phyloP scores from a whole-genome alignment of 2,888 invertebrate species.

The Chrysina gloriosa region DNA sequence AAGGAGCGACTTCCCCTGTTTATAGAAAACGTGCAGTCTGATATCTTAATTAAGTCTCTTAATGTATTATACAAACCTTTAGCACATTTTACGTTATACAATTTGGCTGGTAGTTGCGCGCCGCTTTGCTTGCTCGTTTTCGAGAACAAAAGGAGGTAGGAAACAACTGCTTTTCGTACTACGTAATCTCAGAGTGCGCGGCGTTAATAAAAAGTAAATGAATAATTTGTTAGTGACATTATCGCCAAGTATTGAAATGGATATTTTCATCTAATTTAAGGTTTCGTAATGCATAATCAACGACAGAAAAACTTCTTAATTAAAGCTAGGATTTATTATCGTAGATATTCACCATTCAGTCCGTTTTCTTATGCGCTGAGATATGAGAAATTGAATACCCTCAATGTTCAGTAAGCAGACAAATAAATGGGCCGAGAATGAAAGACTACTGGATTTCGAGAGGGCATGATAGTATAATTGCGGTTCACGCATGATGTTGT shows the following conservation, averaged over 20 bases:
- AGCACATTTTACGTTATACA: slow-evolving; percentile 22
- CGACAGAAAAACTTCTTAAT: neutral
- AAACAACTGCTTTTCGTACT: slow-evolving; percentile 9
- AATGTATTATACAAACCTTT: slow-evolving; percentile 44
- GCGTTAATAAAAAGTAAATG: neutral
- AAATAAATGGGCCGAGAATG: slow-evolving; percentile 1
- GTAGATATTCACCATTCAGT: neutral
- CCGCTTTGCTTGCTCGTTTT: slow-evolving; percentile 4
- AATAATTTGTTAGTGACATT: neutral
- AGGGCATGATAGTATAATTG: neutral
- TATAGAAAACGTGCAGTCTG: slow-evolving; percentile 54
- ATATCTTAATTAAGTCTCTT: slow-evolving; percentile 55
- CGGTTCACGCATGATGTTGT: neutral
- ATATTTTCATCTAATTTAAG: neutral
- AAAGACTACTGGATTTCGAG: neutral
- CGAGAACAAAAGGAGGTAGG: slow-evolving; percentile 5
- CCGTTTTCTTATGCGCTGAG: neutral
- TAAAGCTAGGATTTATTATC: neutral
- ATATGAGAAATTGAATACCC: neutral
- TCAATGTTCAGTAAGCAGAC: neutral
- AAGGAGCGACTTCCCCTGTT: slow-evolving; percentile 49
- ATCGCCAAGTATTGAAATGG: neutral
- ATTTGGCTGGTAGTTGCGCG: slow-evolving; percentile 2
- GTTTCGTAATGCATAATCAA: neutral
- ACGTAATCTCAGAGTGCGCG: neutral